phyloP scores from a whole-genome alignment of 2,797 vertebrate species.

The Hemitrygon akajei region DNA sequence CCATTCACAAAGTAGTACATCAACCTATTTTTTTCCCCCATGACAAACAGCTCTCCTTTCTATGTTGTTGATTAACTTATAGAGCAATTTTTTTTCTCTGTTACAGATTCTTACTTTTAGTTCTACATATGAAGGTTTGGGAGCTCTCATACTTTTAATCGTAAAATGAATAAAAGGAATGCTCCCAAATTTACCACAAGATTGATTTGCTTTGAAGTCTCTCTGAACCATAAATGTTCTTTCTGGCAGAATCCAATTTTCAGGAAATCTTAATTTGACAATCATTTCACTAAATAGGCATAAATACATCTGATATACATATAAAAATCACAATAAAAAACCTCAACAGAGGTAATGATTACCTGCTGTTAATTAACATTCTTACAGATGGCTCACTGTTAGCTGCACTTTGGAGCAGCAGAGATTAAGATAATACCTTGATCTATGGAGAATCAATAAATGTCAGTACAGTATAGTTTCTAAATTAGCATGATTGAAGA shows the following conservation, averaged over 20 bases:
- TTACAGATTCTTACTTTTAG: not conserved
- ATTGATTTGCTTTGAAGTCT: not conserved
- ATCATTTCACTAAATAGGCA: not conserved
- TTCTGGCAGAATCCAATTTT: not conserved
- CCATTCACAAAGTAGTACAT: not conserved
- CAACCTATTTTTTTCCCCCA: not conserved
- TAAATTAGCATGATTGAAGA: not conserved
- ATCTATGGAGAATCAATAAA: not conserved
- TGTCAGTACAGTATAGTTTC: not conserved
- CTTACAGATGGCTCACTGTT: not conserved
- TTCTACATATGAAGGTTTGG: not conserved
- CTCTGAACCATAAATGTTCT: not conserved
- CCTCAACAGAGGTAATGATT: not conserved
- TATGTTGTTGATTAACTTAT: not conserved
- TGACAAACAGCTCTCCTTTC: not conserved
- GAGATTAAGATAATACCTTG: not conserved
- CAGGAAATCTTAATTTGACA: not conserved
- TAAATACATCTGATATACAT: not conserved
- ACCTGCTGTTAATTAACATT: not conserved
- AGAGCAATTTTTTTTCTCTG: not conserved
- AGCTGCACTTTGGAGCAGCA: not conserved
- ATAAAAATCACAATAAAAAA: not conserved
- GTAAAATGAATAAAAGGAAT: conserved; percentile 10
- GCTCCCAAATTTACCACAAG: not conserved
- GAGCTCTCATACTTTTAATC: not conserved